These are phyloP conservation scores for Leuciscus waleckii DNA, from an alignment of 2,797 vertebrate species.

Conservation along the genomic window DNA sequence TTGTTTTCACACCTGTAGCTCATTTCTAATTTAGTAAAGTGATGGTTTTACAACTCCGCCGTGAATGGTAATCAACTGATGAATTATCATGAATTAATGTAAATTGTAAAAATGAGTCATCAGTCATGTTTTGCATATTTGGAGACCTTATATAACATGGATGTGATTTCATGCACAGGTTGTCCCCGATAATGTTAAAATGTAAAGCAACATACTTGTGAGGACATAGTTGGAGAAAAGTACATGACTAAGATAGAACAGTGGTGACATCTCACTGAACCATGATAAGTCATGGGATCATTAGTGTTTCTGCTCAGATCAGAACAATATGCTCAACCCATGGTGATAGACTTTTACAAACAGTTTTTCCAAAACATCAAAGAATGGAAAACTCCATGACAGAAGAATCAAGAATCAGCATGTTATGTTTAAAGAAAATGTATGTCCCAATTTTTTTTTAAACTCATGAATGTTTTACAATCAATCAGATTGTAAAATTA, in stretches of 20 bases:
- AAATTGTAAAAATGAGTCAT: background rate
- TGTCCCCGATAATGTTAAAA: background rate
- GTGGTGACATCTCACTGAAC: conserved; percentile 1
- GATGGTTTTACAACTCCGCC: background rate
- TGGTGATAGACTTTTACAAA: background rate
- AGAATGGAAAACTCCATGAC: background rate
- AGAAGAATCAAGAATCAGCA: background rate
- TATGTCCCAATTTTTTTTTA: background rate
- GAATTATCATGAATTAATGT: background rate
- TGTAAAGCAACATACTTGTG: conserved; percentile 6
- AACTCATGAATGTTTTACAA: background rate
- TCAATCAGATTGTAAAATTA: background rate
- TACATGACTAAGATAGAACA: conserved; percentile 12
- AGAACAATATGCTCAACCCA: background rate
- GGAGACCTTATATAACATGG: background rate
- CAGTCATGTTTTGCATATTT: background rate
- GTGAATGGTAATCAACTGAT: background rate
- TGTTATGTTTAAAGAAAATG: background rate
- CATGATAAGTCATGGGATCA: conserved; percentile 6
- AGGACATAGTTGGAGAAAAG: background rate
- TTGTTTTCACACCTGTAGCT: background rate
- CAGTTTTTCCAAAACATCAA: conserved; percentile 9
- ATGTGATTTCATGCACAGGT: background rate
- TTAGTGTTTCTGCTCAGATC: background rate
- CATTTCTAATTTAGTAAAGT: background rate